A percentile compares a stretch with the other conserved stretches of the same genome.
These are phyloP conservation scores for Gallinago solitaria DNA, from an alignment of 2,797 vertebrate species.

Conservation along the genomic window DNA sequence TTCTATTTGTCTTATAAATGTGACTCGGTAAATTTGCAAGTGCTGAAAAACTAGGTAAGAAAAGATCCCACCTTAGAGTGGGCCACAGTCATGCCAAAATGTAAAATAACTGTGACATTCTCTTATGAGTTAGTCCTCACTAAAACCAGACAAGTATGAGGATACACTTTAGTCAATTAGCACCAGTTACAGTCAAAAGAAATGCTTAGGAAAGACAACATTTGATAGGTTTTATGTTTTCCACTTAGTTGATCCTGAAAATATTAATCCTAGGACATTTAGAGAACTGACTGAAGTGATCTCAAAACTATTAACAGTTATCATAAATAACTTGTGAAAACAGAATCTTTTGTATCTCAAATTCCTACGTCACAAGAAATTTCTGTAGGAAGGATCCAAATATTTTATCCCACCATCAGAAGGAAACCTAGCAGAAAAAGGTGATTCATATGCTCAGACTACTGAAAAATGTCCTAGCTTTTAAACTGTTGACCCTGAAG, in stretches of 20 bases:
- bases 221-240: neutral
- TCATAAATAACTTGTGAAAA: neutral
- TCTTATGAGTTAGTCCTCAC: neutral
- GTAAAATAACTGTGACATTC: neutral
- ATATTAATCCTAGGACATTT: neutral
- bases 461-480: neutral
- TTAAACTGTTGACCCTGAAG: neutral
- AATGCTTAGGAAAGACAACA: neutral
- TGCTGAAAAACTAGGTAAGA: neutral
- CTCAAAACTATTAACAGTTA: neutral
- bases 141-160: neutral
- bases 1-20: neutral
- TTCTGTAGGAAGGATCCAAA: neutral
- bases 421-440: neutral
- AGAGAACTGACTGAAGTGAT: neutral
- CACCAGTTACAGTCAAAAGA: neutral
- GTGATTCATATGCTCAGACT: neutral
- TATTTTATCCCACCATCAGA: neutral
- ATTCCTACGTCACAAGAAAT: accelerated
- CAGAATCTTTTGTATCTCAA: neutral
- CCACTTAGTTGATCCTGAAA: neutral
- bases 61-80: neutral
- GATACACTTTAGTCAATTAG: neutral
- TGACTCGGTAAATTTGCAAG: neutral
- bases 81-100: neutral